Conservation (phyloP, 2,113 vertebrate genomes). For the Fregata magnificens region DNA sequence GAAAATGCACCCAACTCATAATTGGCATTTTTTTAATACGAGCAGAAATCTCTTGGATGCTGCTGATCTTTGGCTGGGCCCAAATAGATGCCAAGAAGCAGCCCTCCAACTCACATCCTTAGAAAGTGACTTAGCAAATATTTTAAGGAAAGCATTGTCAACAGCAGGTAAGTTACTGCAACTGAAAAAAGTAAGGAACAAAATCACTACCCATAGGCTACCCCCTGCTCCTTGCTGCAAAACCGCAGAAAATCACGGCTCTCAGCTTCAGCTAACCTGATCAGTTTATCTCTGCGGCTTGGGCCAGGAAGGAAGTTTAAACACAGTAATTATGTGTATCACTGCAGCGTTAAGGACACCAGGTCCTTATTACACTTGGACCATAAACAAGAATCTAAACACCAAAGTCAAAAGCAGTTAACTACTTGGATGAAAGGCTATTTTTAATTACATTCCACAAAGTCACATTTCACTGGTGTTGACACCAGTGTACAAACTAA, state of each 20-base stretch:
- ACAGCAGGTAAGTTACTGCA: not conserved
- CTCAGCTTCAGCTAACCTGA: not conserved
- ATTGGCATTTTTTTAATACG: accelerated
- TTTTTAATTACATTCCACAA: not conserved
- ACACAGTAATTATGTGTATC: not conserved
- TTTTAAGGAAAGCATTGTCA: not conserved
- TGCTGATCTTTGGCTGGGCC: not conserved
- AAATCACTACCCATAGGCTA: not conserved
- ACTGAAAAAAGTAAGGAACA: not conserved
- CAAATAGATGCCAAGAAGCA: not conserved
- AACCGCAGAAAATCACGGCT: not conserved
- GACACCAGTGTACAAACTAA: not conserved
- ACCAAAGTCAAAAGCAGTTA: not conserved
- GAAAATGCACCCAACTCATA: not conserved
- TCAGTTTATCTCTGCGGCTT: not conserved
- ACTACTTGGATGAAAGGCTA: not conserved
- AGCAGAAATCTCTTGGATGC: not conserved
- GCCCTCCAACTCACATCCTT: not conserved
- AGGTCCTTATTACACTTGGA: not conserved
- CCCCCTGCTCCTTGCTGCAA: not conserved
- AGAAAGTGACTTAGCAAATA: not conserved
- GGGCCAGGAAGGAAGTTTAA: not conserved
- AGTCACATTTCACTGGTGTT: not conserved
- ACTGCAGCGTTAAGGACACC: not conserved
- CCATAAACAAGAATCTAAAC: not conserved